These are phyloP conservation scores for Lamprologus tigripictilis DNA, from an alignment of 2,113 vertebrate genomes.

Conservation along the genomic window DNA sequence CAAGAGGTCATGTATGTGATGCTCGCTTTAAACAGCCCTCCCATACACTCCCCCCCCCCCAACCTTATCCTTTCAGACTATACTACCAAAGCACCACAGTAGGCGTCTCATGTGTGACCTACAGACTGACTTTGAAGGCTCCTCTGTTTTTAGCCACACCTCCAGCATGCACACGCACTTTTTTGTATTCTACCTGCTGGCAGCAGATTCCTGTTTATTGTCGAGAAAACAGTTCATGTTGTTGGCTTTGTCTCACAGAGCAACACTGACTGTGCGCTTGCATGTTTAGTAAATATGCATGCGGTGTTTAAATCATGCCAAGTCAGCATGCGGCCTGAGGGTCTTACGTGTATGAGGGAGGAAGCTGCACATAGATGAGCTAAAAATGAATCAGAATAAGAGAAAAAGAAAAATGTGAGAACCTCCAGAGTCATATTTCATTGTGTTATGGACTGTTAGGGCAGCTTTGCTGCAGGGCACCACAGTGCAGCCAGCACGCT, in stretches of 20 bases:
- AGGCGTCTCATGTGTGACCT: not conserved
- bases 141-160: not conserved
- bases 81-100: not conserved
- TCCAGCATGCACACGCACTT: not conserved
- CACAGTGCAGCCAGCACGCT: not conserved
- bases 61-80: not conserved
- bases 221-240: not conserved
- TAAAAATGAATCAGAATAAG: not conserved
- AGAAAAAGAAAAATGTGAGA: not conserved
- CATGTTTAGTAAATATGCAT: not conserved
- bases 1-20: not conserved
- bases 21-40: not conserved
- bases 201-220: not conserved
- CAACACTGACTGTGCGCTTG: not conserved
- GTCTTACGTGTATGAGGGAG: not conserved
- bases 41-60: not conserved
- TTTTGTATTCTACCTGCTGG: not conserved
- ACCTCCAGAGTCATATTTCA: not conserved
- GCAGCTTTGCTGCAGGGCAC: not conserved
- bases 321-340: not conserved
- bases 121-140: conserved; percentile 28
- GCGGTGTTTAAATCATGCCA: not conserved
- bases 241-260: not conserved
- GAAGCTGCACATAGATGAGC: not conserved
- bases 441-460: not conserved